Conservation (phyloP, 2,888 invertebrate genomes). For the Xanthia icteritia region DNA sequence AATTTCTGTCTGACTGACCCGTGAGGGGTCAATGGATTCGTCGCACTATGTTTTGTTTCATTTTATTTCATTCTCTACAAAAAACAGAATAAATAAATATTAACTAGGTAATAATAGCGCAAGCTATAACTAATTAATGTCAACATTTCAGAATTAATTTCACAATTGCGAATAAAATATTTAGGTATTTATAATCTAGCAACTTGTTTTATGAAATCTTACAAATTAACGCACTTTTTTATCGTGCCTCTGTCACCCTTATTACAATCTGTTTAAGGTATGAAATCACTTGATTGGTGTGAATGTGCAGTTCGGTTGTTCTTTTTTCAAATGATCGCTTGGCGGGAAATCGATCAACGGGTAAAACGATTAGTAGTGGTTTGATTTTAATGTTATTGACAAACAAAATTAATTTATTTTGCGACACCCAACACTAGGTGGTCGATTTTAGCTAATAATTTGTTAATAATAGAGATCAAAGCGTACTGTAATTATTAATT, state of each 20-base stretch:
- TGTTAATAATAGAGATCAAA: not conserved
- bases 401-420: conserved; percentile 49
- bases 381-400: conserved; percentile 55
- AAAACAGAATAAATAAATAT: conserved; percentile 41
- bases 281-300: conserved; percentile 24
- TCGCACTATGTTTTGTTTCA: conserved; percentile 22
- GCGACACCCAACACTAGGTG: conserved; percentile 25
- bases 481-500: not conserved
- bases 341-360: conserved; percentile 55
- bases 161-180: conserved; percentile 55
- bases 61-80: conserved; percentile 29
- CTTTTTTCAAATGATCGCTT: conserved; percentile 50
- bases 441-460: conserved; percentile 7
- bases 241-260: conserved; percentile 11
- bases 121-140: conserved; percentile 52
- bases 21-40: conserved; percentile 31
- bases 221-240: conserved; percentile 42
- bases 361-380: conserved; percentile 44
- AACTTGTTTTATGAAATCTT: conserved; percentile 51
- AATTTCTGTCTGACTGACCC: conserved; percentile 19
- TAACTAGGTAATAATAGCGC: conserved; percentile 20
- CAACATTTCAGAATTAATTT: conserved; percentile 49
- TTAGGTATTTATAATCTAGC: conserved; percentile 32
- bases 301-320: conserved; percentile 18
- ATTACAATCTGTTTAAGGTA: conserved; percentile 1